A percentile compares a stretch with the other conserved stretches of the same genome.
These are phyloP conservation scores for Molossus alvarezi DNA, from an alignment of 2,797 vertebrate genomes.

Conservation along the genomic window DNA sequence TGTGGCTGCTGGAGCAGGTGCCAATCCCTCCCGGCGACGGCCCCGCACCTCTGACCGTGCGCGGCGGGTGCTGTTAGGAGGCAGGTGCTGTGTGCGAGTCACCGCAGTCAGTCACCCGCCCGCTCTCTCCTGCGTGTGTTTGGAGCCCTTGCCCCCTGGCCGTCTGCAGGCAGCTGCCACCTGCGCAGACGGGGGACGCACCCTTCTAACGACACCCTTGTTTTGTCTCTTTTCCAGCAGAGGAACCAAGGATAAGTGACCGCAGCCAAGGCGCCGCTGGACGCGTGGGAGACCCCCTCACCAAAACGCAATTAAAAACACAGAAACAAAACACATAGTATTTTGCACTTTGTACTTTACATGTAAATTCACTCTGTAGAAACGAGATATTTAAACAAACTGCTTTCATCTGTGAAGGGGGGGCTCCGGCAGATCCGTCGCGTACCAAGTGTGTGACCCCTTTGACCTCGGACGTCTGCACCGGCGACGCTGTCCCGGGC, in stretches of 20 bases:
- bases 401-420: conserved; percentile 96
- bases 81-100: too few relatives aligned
- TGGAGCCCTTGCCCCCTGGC: too few relatives aligned
- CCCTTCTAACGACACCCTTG: background rate
- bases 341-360: conserved; percentile 99
- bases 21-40: too few relatives aligned
- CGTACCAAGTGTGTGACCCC: conserved; percentile 98
- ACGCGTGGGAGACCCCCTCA: conserved; percentile 91
- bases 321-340: conserved; percentile 93
- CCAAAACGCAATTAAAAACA: conserved; percentile 94
- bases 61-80: too few relatives aligned
- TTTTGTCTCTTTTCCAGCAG: conserved; percentile 90
- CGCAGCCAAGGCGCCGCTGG: background rate
- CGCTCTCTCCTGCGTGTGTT: rapidly evolving
- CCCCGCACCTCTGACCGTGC: too few relatives aligned
- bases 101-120: rapidly evolving
- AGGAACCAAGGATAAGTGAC: conserved; percentile 96
- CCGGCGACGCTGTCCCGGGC: conserved; percentile 78
- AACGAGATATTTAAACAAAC: conserved; percentile 97
- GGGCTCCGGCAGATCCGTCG: conserved; percentile 93
- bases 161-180: rapidly evolving
- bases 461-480: conserved; percentile 92
- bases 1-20: too few relatives aligned
- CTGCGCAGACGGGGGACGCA: rapidly evolving
- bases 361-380: conserved; percentile 99